phyloP scores from a whole-genome alignment of 2,113 vertebrate genomes.

The Neodon shergylaensis region DNA sequence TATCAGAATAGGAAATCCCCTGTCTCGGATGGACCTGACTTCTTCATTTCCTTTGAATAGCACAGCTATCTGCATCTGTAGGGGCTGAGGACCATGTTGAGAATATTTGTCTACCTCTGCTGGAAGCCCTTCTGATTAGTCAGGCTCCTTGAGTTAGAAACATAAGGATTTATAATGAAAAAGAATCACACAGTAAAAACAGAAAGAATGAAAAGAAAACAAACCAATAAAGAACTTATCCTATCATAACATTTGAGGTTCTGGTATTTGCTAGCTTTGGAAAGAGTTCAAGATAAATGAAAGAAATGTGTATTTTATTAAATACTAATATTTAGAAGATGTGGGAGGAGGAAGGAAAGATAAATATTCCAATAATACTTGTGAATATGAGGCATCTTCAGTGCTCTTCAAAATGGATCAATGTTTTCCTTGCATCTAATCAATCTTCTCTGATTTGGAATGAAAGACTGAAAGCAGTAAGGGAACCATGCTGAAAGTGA shows the following conservation, averaged over 20 bases:
- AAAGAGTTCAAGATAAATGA: constrained; percentile 91
- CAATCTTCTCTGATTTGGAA: not conserved
- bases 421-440: constrained; percentile 41
- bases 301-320: constrained; percentile 97
- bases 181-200: constrained; percentile 86
- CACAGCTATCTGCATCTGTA: constrained; percentile 84
- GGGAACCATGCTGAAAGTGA: not conserved
- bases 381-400: constrained; percentile 66
- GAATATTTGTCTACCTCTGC: constrained; percentile 86
- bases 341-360: constrained; percentile 77
- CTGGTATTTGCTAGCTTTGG: constrained; percentile 92
- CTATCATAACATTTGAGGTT: constrained; percentile 91
- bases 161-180: constrained; percentile 87
- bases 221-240: constrained; percentile 93
- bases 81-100: constrained; percentile 79
- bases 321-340: constrained; percentile 94
- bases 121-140: constrained; percentile 84
- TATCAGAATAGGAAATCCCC: constrained; percentile 87
- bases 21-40: constrained; percentile 86
- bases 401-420: not conserved
- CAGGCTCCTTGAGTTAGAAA: constrained; percentile 88
- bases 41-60: constrained; percentile 90
- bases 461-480: not conserved
- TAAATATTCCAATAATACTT: constrained; percentile 83
- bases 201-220: constrained; percentile 95